Percentiles rank a stretch among this genome's conserved stretches.
Evolutionary conservation across 2,888 invertebrate species (phyloP).

Genomic region (Cecidostiba fungosa): DNA sequence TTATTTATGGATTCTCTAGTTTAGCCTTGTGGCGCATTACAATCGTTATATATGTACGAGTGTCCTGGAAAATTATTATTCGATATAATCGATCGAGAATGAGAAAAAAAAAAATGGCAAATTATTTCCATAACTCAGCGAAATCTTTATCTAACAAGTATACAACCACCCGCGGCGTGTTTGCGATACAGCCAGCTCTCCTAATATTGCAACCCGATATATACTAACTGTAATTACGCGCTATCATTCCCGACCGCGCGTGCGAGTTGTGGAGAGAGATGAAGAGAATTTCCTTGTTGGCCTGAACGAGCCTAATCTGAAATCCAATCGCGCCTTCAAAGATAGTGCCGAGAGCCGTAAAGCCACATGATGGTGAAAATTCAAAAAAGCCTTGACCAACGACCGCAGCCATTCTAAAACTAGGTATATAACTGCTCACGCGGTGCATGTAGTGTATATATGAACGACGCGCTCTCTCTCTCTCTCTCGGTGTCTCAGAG

Average conservation of each 20-base stretch:
- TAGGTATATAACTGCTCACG: not conserved
- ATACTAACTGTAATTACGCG: not conserved
- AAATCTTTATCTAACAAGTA: too few species aligned
- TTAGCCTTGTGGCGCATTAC: not conserved
- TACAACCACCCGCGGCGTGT: too few species aligned
- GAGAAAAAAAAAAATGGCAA: too few species aligned
- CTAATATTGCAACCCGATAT: not conserved
- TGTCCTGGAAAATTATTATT: too few species aligned
- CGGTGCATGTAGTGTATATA: not conserved
- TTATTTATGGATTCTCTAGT: not conserved
- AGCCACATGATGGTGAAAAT: not conserved
- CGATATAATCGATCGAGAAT: too few species aligned
- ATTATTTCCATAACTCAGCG: too few species aligned
- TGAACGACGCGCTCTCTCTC: not conserved
- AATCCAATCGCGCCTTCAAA: constrained; percentile 25
- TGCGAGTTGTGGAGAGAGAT: not conserved
- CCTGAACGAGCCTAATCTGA: constrained; percentile 30
- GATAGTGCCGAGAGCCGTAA: constrained; percentile 17
- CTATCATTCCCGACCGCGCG: not conserved
- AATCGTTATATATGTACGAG: not conserved
- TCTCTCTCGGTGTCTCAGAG: too few species aligned
- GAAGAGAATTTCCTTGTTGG: constrained; percentile 26
- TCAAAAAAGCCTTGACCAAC: constrained; percentile 6
- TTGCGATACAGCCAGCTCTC: too few species aligned
- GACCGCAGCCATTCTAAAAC: constrained; percentile 11